Base-by-base conservation (phyloP, 1,140 invertebrate species). In the Zophobas atratus region DNA sequence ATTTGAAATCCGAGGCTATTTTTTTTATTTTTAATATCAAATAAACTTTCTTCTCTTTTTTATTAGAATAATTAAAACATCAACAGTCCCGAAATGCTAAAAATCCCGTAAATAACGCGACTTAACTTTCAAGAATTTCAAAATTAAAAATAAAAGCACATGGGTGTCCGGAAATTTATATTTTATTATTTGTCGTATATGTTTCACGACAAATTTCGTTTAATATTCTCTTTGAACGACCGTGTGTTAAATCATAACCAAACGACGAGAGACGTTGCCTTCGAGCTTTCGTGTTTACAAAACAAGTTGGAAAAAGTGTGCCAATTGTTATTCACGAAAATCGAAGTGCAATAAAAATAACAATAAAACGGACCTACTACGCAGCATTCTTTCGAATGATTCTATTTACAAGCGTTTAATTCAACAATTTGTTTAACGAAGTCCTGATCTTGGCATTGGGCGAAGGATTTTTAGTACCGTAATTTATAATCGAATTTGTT, bases 361-460 rank as follows among this genome's bases (percentile, higher is more conserved):
- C 60, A 67, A 67, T 67, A 43, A 67, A 67, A 67, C 2, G 36
- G n/a, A 67, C 20, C 32, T 48, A 67, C 39, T 67, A 39, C 60
- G 6, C 39, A 51, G 49, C 49, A 8, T 46, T 51, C 49, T 43
- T 20, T 1, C n/a, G 3, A 53, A 53, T 5, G 56, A 36, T 33
- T 46, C 3, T 43, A 43, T 67, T 46, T 34, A 43, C 41, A 33
- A 39, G 5, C 4, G 57, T 63, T 63, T 63, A 36, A 63, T 39
- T 63, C 57, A 43, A 67, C 39, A 41, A 32, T 67, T 43, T 43
- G 55, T 35, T 8, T 20, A 57, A 57, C 33, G 34, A 57, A 57
- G 35, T 35, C 20, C 49, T 57, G 60, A 67, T 67, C 60, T 67
- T 67, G 60, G 39, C 60, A 67, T 43, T 46, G 60, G 55, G 1